A percentile compares a stretch with the other conserved stretches of the same genome.
Conservation (phyloP, 1,140 invertebrate genomes). For the Drosophila nebulosa region DNA sequence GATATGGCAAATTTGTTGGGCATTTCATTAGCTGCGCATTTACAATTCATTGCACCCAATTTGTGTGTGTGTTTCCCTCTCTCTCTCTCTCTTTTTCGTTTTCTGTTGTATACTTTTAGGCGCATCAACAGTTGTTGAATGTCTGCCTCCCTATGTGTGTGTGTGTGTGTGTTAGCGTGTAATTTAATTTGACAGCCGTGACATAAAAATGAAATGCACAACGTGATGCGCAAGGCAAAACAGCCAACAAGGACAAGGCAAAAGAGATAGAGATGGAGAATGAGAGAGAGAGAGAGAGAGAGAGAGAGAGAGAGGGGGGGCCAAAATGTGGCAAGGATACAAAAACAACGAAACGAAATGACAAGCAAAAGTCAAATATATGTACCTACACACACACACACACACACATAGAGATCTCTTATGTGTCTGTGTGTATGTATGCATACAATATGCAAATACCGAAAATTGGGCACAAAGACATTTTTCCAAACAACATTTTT, state of each 20-base stretch:
- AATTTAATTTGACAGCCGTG: constrained; percentile 74
- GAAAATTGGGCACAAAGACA: not conserved
- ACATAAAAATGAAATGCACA: constrained; percentile 73
- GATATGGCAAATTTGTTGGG: constrained; percentile 34
- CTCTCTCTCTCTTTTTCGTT: too few relatives aligned
- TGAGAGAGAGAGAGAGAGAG: not conserved
- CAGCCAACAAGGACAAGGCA: not conserved
- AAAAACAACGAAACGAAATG: not conserved
- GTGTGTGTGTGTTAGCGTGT: constrained; percentile 38
- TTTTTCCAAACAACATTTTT: constrained; percentile 28
- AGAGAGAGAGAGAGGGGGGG: not conserved
- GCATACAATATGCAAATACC: not conserved
- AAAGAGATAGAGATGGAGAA: not conserved
- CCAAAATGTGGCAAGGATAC: not conserved
- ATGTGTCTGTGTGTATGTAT: too few relatives aligned
- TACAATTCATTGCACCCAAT: constrained; percentile 69
- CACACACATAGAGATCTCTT: not conserved
- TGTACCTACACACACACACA: not conserved
- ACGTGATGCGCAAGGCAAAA: constrained; percentile 62
- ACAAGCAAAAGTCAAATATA: constrained; percentile 2
- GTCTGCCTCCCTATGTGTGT: not conserved
- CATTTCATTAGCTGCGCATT: constrained; percentile 72
- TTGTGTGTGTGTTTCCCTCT: constrained; percentile 22
- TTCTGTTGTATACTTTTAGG: constrained; percentile 17
- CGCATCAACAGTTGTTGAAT: constrained; percentile 49